Base-by-base conservation (phyloP, 2,888 invertebrate genomes). In the Protodeltote pygarga region DNA sequence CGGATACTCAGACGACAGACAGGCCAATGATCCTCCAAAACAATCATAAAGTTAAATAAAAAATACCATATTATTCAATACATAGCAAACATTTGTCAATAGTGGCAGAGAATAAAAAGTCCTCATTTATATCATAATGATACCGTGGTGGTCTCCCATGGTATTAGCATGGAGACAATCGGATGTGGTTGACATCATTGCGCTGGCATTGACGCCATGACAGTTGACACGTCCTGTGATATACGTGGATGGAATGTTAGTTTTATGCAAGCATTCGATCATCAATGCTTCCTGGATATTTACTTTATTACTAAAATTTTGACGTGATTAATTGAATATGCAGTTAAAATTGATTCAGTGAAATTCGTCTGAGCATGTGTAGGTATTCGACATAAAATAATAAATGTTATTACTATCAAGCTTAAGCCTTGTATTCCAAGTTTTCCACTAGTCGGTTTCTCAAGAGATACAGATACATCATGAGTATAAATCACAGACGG, bases 91-190 rank as follows among this genome's bases (percentile, higher is more conserved):
- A 77, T 81, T 83, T 79, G 75, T 84, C 81, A 82, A 76, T 77
- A 77, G 74, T 69, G 77, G 69, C 60, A 71, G 69, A 21, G 27
- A 77, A 79, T 77, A 79, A 79, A 80, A 80, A 76, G 54, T 68
- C 49, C 71, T 64, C 62, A 50, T 59, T 64, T 64, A 62, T 70
- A 74, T 71, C 60, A 75, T 60, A 72, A 68, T 70, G 65, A 72
- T 77, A 67, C 71, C 61, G 65, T 75, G 83, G 81, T 81, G 80
- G 81, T 81, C 76, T 75, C 71, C 62, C 67, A 66, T 66, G 50
- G 60, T 64, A 84, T 84, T 85, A 85, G 77, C 83, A 86, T 87
- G 76, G 75, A 75, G 73, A 83, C 83, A 79, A 85, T 85, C 81
- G 81, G 74, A 75, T 75, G 72, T 72, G 76, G 80, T 82, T 84